Evolutionary conservation across 53 echinoderm and acorn worm genomes (phyloP).

Genomic region (Echinarachnius parma): DNA sequence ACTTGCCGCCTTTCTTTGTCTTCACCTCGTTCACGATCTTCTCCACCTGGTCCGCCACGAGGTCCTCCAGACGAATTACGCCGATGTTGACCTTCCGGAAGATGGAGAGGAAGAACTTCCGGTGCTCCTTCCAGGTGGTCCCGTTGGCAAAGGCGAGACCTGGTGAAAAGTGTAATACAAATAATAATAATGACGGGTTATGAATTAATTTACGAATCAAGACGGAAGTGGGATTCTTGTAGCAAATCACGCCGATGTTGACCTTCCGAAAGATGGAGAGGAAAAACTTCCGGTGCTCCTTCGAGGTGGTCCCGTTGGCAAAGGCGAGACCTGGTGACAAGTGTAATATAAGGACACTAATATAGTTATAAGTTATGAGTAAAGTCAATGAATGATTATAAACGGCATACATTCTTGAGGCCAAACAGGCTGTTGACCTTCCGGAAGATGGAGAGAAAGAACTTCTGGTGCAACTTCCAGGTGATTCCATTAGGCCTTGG

Average conservation of each 20-base stretch:
- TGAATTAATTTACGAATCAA: too few relatives aligned
- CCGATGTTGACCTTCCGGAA: slow-evolving; percentile 36
- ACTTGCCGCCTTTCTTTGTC: slow-evolving; percentile 8
- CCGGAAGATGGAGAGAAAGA: slow-evolving; percentile 29
- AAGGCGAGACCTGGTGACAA: slow-evolving; percentile 26
- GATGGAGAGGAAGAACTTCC: slow-evolving; percentile 26
- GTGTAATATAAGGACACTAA: too few relatives aligned
- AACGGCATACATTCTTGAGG: too few relatives aligned
- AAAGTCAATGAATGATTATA: too few relatives aligned
- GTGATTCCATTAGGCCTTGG: slow-evolving; percentile 6
- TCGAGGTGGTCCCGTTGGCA: slow-evolving; percentile 16
- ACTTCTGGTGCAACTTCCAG: slow-evolving; percentile 31
- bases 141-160: slow-evolving; percentile 29
- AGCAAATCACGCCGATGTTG: slow-evolving; percentile 28
- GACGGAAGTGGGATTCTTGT: too few relatives aligned
- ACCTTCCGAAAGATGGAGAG: slow-evolving; percentile 19
- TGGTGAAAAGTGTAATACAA: slow-evolving; percentile 2
- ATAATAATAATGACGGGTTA: too few relatives aligned
- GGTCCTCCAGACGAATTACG: slow-evolving; percentile 9
- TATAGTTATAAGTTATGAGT: too few relatives aligned
- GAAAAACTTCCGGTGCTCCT: slow-evolving; percentile 39
- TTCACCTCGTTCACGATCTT: slow-evolving; percentile 1
- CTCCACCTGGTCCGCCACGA: slow-evolving; percentile 8
- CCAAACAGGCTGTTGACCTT: slow-evolving; percentile 27
- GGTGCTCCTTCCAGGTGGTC: slow-evolving; percentile 25